These are phyloP conservation scores for Portevinia maculata DNA, from an alignment of 2,888 invertebrate species.

Conservation along the genomic window DNA sequence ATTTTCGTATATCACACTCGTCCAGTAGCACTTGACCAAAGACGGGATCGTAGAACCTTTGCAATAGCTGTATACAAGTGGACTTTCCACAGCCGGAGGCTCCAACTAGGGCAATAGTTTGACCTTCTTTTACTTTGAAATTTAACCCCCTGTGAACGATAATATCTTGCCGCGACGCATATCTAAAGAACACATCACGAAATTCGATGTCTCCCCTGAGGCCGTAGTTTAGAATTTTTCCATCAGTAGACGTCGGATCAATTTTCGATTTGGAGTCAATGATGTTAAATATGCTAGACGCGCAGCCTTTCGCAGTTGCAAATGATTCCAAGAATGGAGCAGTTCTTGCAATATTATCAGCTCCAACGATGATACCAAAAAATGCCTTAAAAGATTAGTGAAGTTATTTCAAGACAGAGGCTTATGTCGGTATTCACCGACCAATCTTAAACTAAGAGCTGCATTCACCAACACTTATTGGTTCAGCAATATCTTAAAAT, in stretches of 20 bases:
- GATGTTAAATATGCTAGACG: slow-evolving; percentile 89
- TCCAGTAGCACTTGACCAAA: slow-evolving; percentile 85
- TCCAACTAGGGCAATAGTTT: slow-evolving; percentile 89
- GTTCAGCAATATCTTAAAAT: no score
- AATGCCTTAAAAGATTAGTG: slow-evolving; percentile 81
- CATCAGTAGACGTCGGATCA: slow-evolving; percentile 88
- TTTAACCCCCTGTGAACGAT: slow-evolving; percentile 87
- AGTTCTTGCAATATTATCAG: slow-evolving; percentile 90
- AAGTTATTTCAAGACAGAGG: no score
- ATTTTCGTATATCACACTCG: slow-evolving; percentile 86
- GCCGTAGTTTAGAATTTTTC: slow-evolving; percentile 84
- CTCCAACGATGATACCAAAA: slow-evolving; percentile 91
- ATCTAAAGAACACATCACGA: slow-evolving; percentile 88
- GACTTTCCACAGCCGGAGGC: slow-evolving; percentile 93
- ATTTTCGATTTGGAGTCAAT: slow-evolving; percentile 89
- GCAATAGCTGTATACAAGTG: slow-evolving; percentile 90
- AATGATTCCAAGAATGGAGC: slow-evolving; percentile 91
- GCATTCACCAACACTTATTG: no score
- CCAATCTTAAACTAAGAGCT: no score
- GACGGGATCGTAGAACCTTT: slow-evolving; percentile 89
- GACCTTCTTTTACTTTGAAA: slow-evolving; percentile 86
- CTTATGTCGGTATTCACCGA: no score
- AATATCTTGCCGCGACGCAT: slow-evolving; percentile 90
- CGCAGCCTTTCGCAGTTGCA: slow-evolving; percentile 88
- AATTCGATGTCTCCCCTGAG: slow-evolving; percentile 88